These are phyloP conservation scores for Ephialtes manifestator DNA, from an alignment of 2,888 invertebrate species.

Conservation along the genomic window DNA sequence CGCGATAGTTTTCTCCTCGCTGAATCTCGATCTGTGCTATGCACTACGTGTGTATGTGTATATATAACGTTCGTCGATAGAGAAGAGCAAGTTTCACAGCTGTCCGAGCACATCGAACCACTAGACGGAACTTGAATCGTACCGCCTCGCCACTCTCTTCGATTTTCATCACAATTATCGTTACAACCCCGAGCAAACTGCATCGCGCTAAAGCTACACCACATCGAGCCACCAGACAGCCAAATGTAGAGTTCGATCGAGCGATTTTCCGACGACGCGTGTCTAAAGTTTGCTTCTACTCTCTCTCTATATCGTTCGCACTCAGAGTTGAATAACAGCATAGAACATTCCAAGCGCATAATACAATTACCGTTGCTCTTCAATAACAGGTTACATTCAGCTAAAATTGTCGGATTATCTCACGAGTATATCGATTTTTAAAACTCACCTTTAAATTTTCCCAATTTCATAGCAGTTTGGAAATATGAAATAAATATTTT, in stretches of 20 bases:
- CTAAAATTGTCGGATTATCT: conserved; percentile 30
- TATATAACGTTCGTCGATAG: conserved; percentile 32
- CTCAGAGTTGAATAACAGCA: not conserved
- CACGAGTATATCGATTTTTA: not conserved
- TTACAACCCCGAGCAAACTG: conserved; percentile 40
- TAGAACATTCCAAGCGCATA: conserved; percentile 18
- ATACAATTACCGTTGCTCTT: conserved; percentile 8
- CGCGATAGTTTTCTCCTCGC: conserved; percentile 60
- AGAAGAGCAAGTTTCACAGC: conserved; percentile 58
- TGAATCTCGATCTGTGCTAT: conserved; percentile 48
- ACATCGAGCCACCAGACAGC: conserved; percentile 3
- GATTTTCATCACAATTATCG: conserved; percentile 66
- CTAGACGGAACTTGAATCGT: conserved; percentile 57
- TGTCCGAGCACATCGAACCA: conserved; percentile 58
- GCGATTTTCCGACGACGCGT: conserved; percentile 45
- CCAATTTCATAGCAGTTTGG: conserved; percentile 39
- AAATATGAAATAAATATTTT: too few species aligned
- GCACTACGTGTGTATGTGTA: conserved; percentile 11
- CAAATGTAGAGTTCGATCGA: conserved; percentile 43
- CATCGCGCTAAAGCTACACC: not conserved
- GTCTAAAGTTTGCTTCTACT: conserved; percentile 49
- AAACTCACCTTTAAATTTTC: conserved; percentile 33
- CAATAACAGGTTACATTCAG: too few species aligned
- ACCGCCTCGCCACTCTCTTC: conserved; percentile 49
- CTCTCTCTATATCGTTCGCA: not conserved